These are phyloP conservation scores for Aricia artaxerxes DNA, from an alignment of 2,888 invertebrate genomes.

Conservation along the genomic window DNA sequence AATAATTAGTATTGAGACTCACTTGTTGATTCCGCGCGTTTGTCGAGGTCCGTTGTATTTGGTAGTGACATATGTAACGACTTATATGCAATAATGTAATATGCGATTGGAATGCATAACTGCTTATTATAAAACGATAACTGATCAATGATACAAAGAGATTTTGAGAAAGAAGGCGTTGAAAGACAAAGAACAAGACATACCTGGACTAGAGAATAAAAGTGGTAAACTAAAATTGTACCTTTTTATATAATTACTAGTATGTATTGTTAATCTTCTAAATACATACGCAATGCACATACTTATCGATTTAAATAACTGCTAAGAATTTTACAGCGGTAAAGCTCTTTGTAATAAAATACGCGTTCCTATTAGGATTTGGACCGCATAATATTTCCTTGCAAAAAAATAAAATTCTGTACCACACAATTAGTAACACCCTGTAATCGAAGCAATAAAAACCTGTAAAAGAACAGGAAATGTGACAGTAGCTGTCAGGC, in stretches of 20 bases:
- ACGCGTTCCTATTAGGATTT: background rate
- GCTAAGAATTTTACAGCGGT: background rate
- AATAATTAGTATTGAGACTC: constrained; percentile 66
- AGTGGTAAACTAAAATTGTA: no score
- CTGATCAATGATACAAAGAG: background rate
- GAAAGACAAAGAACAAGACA: no score
- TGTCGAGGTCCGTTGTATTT: constrained; percentile 44
- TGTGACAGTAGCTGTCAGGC: constrained; percentile 17
- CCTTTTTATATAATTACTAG: no score
- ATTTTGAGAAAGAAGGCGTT: no score
- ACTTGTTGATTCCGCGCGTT: constrained; percentile 65
- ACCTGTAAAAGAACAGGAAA: constrained; percentile 29
- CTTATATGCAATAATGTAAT: constrained; percentile 29
- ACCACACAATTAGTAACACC: background rate
- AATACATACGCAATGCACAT: no score
- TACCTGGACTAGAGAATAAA: no score
- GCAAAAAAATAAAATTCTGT: background rate
- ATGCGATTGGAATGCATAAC: background rate
- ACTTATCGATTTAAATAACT: background rate
- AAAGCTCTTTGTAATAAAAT: background rate
- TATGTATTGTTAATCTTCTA: no score
- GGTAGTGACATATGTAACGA: constrained; percentile 71
- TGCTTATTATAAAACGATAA: background rate
- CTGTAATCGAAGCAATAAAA: constrained; percentile 22
- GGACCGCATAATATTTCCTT: background rate